Percentiles rank a stretch among this genome's conserved stretches.
phyloP scores from a whole-genome alignment of 92 coral and sea anemone genomes.

The Epizoanthus rinbou region DNA sequence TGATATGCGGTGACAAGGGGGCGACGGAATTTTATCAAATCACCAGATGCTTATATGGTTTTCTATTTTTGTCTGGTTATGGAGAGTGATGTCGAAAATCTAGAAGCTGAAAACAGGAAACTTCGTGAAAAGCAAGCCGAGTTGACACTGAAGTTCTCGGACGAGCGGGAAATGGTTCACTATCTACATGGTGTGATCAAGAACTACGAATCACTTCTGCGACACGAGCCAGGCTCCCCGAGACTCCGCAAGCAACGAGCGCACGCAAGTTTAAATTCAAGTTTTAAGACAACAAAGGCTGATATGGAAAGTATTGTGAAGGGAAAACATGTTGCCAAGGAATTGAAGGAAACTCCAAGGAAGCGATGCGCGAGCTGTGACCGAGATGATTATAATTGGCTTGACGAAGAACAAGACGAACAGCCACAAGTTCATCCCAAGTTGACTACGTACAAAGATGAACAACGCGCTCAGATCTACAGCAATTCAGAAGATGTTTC shows the following conservation, averaged over 20 bases:
- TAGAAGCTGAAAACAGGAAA: slow-evolving; percentile 74
- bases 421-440: background rate
- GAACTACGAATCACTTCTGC: slow-evolving; percentile 81
- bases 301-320: slow-evolving; percentile 10
- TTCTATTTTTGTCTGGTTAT: slow-evolving; percentile 20
- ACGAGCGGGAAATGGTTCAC: slow-evolving; percentile 83
- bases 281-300: background rate
- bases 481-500: slow-evolving; percentile 31
- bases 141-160: slow-evolving; percentile 67
- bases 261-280: background rate
- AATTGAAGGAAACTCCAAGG: background rate
- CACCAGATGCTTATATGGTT: background rate
- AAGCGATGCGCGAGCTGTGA: background rate
- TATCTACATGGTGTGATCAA: slow-evolving; percentile 90
- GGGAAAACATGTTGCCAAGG: background rate
- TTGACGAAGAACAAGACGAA: background rate
- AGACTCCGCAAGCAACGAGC: slow-evolving; percentile 35
- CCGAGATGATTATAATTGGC: background rate
- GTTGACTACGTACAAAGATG: background rate
- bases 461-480: background rate
- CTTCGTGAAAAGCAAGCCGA: slow-evolving; percentile 72
- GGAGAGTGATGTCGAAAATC: slow-evolving; percentile 53
- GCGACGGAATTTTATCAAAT: background rate
- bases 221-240: slow-evolving; percentile 54
- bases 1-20: no score